A percentile compares a stretch with the other conserved stretches of the same genome.
Evolutionary conservation across 2,797 vertebrate species (phyloP).

Genomic region (Enteromius paludinosus): DNA sequence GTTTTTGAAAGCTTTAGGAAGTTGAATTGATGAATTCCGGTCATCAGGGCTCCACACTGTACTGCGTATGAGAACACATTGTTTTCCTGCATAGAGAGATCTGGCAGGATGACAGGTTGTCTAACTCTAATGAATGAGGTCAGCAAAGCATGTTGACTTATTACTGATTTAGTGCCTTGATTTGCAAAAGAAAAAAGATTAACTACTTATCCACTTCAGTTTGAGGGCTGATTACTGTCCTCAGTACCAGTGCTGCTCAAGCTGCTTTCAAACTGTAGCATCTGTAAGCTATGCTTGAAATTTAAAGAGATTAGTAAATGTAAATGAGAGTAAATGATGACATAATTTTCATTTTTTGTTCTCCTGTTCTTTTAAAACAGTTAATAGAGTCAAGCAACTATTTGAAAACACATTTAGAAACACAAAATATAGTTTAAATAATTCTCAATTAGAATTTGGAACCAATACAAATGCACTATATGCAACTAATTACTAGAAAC

Average conservation of each 20-base stretch:
- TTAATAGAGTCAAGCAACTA: neutral
- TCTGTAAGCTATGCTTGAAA: neutral
- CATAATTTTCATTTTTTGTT: neutral
- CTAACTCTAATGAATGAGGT: slow-evolving; percentile 42
- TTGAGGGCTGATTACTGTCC: slow-evolving; percentile 7
- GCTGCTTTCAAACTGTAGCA: slow-evolving; percentile 7
- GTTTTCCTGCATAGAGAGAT: slow-evolving; percentile 28
- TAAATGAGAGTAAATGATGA: neutral
- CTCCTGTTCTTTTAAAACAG: neutral
- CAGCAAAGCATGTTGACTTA: slow-evolving; percentile 39
- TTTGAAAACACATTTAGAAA: neutral
- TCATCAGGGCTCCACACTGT: slow-evolving; percentile 29
- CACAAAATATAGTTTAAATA: neutral
- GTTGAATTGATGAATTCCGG: slow-evolving; percentile 42
- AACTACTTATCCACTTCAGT: slow-evolving; percentile 1
- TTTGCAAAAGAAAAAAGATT: slow-evolving; percentile 29
- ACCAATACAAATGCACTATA: neutral
- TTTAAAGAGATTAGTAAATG: neutral
- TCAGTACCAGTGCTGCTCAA: slow-evolving; percentile 14
- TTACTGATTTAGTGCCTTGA: slow-evolving; percentile 43
- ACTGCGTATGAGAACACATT: slow-evolving; percentile 38
- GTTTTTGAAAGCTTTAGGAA: slow-evolving; percentile 36
- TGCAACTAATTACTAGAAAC: neutral
- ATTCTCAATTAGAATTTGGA: neutral
- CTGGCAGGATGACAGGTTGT: slow-evolving; percentile 37